Evolutionary conservation across 2,113 vertebrate species (phyloP), one percentile per base, ranked within the genome.

Genomic region (Sander vitreus): DNA sequence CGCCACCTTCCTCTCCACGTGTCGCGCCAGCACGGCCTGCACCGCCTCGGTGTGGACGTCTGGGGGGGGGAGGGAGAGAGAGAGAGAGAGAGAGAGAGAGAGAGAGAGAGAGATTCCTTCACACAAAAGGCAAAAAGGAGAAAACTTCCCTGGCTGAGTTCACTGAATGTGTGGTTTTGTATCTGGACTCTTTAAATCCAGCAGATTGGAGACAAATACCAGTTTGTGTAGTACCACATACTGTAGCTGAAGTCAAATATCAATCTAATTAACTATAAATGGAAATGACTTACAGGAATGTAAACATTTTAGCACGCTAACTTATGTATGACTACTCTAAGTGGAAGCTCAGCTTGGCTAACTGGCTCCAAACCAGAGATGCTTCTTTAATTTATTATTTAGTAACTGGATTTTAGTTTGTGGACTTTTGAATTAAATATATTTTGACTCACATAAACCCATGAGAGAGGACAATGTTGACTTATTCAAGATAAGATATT

Each of bases 1-100:
- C 0, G 98, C 98, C 95, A 99, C 97, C 93, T 99, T 99, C 90
- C 97, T 95, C 95, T 99, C 98, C 94, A 99, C 98, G 86, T 99
- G 97, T 81, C 99, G 99, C 18, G 98, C 98, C 62, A 99, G 91
- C 48, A 99, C 97, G 2, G 98, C 98, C 94, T 99, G 98, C 33
- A 99, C 98, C 11, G 98, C 98, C 93, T 99, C 98, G 9, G 97
- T 99, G 92, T 99, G 98, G 11, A 99, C 98, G 58, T 99, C 98
- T 99, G 89, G 64, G 25, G 9, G 71, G 83, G 39, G 3, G n/a
- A 39, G 50, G 23, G 1, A 58, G 13, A 39, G 8, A 2, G 8
- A 39, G 36, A 39, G 8, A 39, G 36, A 39, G 1, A 9, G 8
- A 9, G 43, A 18, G 55, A 2, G 36, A 53, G n/a, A 51, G 50